phyloP scores from a whole-genome alignment of 30 jellyfish, hydroid and myxozoan genomes.

The Aurelia sp. region DNA sequence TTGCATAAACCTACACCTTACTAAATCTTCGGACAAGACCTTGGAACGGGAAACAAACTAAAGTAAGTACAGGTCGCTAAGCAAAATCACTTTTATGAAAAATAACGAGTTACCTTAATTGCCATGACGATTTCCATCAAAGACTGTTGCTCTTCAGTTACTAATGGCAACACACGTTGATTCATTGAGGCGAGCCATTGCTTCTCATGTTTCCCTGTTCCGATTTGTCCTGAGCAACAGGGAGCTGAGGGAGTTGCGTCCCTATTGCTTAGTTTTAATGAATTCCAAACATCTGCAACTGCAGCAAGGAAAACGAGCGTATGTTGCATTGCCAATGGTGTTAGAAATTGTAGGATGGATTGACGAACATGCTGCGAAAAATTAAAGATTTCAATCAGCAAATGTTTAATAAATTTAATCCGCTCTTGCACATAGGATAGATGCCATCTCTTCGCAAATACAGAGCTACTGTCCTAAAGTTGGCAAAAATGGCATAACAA shows the following conservation, averaged over 20 bases:
- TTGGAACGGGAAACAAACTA: no score
- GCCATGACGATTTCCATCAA: conserved; percentile 78
- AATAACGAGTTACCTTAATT: conserved; percentile 62
- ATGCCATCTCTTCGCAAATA: no score
- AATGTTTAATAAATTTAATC: background rate
- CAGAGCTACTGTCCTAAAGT: no score
- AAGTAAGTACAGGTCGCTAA: background rate
- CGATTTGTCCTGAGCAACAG: background rate
- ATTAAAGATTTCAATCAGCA: background rate
- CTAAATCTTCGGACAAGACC: no score
- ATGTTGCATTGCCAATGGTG: conserved; percentile 96
- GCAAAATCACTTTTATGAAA: background rate
- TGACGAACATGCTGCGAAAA: conserved; percentile 75
- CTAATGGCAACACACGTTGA: conserved; percentile 61
- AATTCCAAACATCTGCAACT: conserved; percentile 94
- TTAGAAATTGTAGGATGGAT: conserved; percentile 84
- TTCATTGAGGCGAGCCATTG: conserved; percentile 78
- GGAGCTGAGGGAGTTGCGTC: background rate
- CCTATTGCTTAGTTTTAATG: conserved; percentile 6
- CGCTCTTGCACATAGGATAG: background rate
- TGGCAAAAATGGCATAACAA: no score
- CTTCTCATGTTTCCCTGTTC: conserved; percentile 43
- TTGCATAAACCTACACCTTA: no score
- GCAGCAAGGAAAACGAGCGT: conserved; percentile 93
- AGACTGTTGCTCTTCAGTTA: conserved; percentile 64